These are phyloP conservation scores for Agrilus cyanescens DNA, from an alignment of 2,888 invertebrate species.

Conservation along the genomic window DNA sequence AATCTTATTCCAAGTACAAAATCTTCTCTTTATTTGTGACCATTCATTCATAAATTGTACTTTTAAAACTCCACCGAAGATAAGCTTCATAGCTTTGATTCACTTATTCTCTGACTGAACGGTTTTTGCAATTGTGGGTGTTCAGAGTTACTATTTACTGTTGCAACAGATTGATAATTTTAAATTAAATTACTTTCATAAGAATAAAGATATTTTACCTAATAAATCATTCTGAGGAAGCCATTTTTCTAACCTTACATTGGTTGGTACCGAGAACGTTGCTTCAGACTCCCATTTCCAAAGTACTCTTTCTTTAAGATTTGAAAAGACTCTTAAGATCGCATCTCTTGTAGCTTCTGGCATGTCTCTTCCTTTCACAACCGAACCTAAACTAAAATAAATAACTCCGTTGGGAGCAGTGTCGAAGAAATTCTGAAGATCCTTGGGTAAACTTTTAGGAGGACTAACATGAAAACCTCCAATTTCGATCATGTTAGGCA, in stretches of 20 bases:
- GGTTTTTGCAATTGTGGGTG: no score
- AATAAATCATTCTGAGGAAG: slow-evolving; percentile 11
- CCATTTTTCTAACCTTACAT: slow-evolving; percentile 10
- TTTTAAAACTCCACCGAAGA: no score
- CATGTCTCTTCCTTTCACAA: slow-evolving; percentile 44
- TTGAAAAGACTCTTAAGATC: slow-evolving; percentile 44
- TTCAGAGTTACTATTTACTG: no score
- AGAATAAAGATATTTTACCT: slow-evolving; percentile 5
- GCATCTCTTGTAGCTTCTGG: slow-evolving; percentile 38
- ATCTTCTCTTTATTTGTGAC: no score
- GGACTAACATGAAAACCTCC: slow-evolving; percentile 40
- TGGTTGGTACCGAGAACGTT: slow-evolving; percentile 3
- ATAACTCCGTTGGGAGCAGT: slow-evolving; percentile 42
- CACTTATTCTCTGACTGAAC: no score
- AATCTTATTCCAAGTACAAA: no score
- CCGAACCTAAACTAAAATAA: slow-evolving; percentile 49
- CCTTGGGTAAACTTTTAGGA: slow-evolving; percentile 27
- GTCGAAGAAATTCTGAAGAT: slow-evolving; percentile 41
- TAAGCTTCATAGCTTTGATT: no score
- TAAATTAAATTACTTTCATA: no score
- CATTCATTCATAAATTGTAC: no score
- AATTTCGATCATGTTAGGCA: slow-evolving; percentile 45
- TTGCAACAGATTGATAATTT: no score
- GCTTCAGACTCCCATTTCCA: slow-evolving; percentile 29
- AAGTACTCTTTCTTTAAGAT: no score